Base-by-base conservation (phyloP, 2,797 vertebrate genomes). In the Leptatherina wallacei region DNA sequence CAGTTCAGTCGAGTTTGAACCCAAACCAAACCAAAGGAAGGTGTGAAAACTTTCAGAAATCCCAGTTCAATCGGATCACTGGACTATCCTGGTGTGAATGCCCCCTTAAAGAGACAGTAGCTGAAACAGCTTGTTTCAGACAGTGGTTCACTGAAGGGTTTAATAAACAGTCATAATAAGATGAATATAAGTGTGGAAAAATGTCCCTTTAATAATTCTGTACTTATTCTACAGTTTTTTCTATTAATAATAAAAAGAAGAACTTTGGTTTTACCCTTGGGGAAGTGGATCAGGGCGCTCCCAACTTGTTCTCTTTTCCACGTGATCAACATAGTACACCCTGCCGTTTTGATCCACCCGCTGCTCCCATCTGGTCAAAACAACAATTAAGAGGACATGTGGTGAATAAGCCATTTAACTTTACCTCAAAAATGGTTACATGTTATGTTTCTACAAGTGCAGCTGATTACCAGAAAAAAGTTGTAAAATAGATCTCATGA, bases 301-400 rank as follows among this genome's bases (percentile, higher is more conserved):
- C 98, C 98, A 99, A 0, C 97, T 96, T 27, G 98, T 99, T 93
- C 96, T 95, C 93, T 99, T 99, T 83, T 98, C 97, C 86, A 99
- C 95, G 13, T 99, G 98, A 94, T 99, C 98, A 52, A 99, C 98
- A 55, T 96, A 99, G 89, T 99, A 99, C 52, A 98, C 66, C 72
- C 98, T 94, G 35, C 98, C 97, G 0, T 96, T 96, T 68, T 95
- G 96, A 90, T 99, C 97, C 79, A 98, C 92, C 87, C 98, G 95
- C 93, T 99, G 98, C 86, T 99, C 98, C 98, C 98, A 99, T 14
- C 98, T 99, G 78, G 61, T 67, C 57, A 52, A 80, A 76, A 81
- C 27, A 62, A 62, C 6, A 33, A 38, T 27, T 52, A 44, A 68
- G 3, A 65, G 33, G 29, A 47, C 18, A 61, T 61, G 29, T 52